phyloP scores from a whole-genome alignment of 2,888 invertebrate species.

The Nephrotoma guestfalica region DNA sequence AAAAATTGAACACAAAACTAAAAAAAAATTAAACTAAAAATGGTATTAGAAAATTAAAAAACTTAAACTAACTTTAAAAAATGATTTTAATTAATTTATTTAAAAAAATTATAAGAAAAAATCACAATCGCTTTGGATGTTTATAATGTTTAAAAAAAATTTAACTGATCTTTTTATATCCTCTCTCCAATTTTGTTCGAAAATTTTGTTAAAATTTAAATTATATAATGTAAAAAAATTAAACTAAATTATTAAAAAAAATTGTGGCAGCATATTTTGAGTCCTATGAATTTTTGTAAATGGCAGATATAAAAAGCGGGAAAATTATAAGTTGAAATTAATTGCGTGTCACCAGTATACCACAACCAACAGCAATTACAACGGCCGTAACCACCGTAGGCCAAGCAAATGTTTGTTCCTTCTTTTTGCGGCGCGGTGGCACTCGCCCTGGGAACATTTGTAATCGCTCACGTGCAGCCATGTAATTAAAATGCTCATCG shows the following conservation, averaged over 20 bases:
- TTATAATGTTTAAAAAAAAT: not conserved
- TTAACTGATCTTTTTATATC: not conserved
- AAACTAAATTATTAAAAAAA: not conserved
- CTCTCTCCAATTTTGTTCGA: not conserved
- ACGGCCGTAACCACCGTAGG: conserved; percentile 32
- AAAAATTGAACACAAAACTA: conserved; percentile 3
- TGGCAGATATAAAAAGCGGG: conserved; percentile 3
- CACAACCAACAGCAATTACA: conserved; percentile 32
- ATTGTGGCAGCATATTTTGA: not conserved
- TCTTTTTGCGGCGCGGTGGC: conserved; percentile 31
- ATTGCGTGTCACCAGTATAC: conserved; percentile 30
- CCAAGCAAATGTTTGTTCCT: conserved; percentile 29
- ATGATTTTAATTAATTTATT: conserved; percentile 7
- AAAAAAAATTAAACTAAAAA: conserved; percentile 4
- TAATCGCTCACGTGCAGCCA: conserved; percentile 30
- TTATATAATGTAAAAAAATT: not conserved
- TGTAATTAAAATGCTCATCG: conserved; percentile 31
- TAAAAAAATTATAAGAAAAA: conserved; percentile 6
- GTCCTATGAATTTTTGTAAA: not conserved
- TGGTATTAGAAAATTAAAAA: not conserved
- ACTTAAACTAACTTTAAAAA: not conserved
- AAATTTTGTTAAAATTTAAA: not conserved
- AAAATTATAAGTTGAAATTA: not conserved
- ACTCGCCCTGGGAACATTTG: conserved; percentile 32
- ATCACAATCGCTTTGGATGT: conserved; percentile 16